Conservation (phyloP, 2,113 vertebrate genomes). For the Penelope pileata region DNA sequence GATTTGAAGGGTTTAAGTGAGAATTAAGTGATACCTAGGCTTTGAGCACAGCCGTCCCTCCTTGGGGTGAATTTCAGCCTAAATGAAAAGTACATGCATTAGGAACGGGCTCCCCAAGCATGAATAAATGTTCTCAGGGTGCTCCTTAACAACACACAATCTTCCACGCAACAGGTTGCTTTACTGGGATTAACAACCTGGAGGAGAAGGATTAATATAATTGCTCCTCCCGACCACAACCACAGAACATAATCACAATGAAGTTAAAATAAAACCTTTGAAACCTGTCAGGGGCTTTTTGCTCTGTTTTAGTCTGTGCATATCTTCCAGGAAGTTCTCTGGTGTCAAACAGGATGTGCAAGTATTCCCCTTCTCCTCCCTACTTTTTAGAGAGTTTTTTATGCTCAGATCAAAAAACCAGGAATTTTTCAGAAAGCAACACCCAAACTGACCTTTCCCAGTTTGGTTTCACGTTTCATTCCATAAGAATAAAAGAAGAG, state of each 20-base stretch:
- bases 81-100: not conserved
- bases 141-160: conserved; percentile 34
- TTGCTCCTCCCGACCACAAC: conserved; percentile 33
- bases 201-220: conserved; percentile 58
- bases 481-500: not conserved
- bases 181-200: conserved; percentile 48
- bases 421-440: not conserved
- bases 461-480: not conserved
- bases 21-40: conserved; percentile 30
- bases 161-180: conserved; percentile 56
- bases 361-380: not conserved
- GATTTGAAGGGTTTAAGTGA: conserved; percentile 11
- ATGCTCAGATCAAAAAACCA: not conserved
- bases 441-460: not conserved
- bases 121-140: conserved; percentile 37
- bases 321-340: not conserved
- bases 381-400: not conserved
- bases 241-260: conserved; percentile 5
- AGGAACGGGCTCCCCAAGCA: conserved; percentile 16
- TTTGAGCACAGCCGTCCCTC: not conserved
- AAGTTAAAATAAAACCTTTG: conserved; percentile 19
- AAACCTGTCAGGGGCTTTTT: not conserved
- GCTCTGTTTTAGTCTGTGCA: not conserved
- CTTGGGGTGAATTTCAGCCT: not conserved
- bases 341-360: not conserved